Evolutionary conservation across 2,113 vertebrate genomes (phyloP), one percentile per base, ranked within the genome.

Genomic region (Hoplias malabaricus): DNA sequence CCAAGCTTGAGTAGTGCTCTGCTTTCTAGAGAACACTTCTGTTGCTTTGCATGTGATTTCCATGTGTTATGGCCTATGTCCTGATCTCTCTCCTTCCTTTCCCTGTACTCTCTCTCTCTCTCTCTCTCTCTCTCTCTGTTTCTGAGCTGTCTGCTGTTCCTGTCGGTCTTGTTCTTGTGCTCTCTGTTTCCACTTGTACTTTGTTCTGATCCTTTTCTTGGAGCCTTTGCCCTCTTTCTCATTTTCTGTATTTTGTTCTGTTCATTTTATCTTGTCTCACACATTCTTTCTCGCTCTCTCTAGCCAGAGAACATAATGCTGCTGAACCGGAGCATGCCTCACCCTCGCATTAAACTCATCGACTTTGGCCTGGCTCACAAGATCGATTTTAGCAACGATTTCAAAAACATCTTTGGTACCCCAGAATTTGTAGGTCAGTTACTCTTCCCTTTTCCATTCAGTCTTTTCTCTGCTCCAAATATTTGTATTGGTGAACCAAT

Each of bases 261-360:
- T 50, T 66, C 19, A 33, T 23, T 38, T 38, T 29, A 27, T 34
- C 63, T 56, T 67, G 36, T 68, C 7, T 65, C 38, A 61, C 7
- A 66, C 23, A 66, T 36, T 68, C 42, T 72, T 10, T 70, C 34
- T 23, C 4, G 25, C 54, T 62, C 70, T 33, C 0, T 61, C 29
- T 87, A 99, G 98, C 97, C 98, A 25, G 98, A 99, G 90, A 99
- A 99, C 89, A 99, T 99, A 89, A 99, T 99, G 96, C 90, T 99
- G 88, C 89, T 99, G 88, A 95, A 93, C 91, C 94, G 94, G 87
- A 95, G 92, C 42, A 90, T 94, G 84, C 95, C 96, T 86, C 98
- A 98, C 81, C 96, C 98, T 77, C 95, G 96, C 79, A 99, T 99
- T 89, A 99, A 99, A 90, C 93, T 99, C 88, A 99, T 99, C 67